Evolutionary conservation across 1,140 invertebrate genomes (phyloP).

Genomic region (Drosophila lowei): DNA sequence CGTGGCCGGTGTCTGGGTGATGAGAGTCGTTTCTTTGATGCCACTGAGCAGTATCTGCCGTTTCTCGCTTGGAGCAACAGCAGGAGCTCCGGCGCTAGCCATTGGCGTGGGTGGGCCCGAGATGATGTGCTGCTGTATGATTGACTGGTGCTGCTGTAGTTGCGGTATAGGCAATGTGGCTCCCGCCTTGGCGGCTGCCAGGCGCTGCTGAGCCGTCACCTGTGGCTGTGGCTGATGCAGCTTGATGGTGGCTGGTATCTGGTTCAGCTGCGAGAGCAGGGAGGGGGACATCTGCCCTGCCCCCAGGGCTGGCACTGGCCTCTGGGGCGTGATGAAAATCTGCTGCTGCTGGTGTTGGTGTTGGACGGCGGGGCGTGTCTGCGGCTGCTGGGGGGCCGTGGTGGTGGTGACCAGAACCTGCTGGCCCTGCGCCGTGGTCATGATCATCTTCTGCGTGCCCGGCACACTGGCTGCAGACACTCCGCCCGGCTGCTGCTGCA

Average conservation of each 20-base stretch:
- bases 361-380: slow-evolving; percentile 25
- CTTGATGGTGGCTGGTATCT: slow-evolving; percentile 80
- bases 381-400: slow-evolving; percentile 46
- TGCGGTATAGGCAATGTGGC: slow-evolving; percentile 67
- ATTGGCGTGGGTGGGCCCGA: slow-evolving; percentile 53
- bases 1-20: slow-evolving; percentile 63
- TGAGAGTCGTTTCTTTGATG: slow-evolving; percentile 77
- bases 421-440: slow-evolving; percentile 87
- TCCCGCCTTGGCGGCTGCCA: slow-evolving; percentile 41
- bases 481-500: slow-evolving; percentile 86
- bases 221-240: slow-evolving; percentile 63
- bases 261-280: slow-evolving; percentile 72
- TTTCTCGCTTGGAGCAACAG: slow-evolving; percentile 49
- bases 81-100: slow-evolving; percentile 3
- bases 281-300: slow-evolving; percentile 76
- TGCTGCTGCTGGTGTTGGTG: slow-evolving; percentile 52
- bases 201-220: slow-evolving; percentile 25
- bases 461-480: slow-evolving; percentile 44
- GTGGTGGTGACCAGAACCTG: slow-evolving; percentile 86
- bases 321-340: slow-evolving; percentile 74
- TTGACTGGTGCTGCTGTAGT: slow-evolving; percentile 80
- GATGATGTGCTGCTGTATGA: slow-evolving; percentile 79
- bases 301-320: slow-evolving; percentile 52
- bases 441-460: slow-evolving; percentile 85
- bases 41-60: slow-evolving; percentile 63